Base-by-base conservation (phyloP, 2,113 vertebrate genomes). In the Pseudorasbora parva region DNA sequence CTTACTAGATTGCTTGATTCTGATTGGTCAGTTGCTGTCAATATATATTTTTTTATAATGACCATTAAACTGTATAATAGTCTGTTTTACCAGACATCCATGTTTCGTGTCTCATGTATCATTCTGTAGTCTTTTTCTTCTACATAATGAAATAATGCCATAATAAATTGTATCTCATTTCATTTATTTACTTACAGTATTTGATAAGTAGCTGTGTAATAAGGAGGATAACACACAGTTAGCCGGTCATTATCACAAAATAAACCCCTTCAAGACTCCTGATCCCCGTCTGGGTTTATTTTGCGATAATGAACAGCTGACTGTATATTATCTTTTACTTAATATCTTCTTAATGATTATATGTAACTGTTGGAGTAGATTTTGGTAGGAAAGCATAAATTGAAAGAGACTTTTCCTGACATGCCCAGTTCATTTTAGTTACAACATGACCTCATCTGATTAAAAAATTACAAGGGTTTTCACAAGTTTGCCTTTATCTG, bases 371-470 rank as follows among this genome's bases (percentile, higher is more conserved):
- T 78, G 33, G 15, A 12, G n/a, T 41, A 43, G 74, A 41, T 77
- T 56, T 77, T 21, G 5, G 4, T 41, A 12, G 66, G 59, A 77
- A 62, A 77, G 56, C 30, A 3, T 41, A 19, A 21, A 78, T 11
- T 73, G 17, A 41, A 47, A 37, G 6, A 51, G 47, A 57, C 72
- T 27, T 78, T 23, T 49, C 33, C 57, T 37, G 21, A 30, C 12
- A 0, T 15, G 33, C 56, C 23, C 30, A 19, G 27, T 51, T 74
- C n/a, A 66, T 79, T 64, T 14, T n/a, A 19, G 51, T 69, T 74
- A 43, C 43, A 62, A 37, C 49, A 82, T 81, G n/a, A 87, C 72
- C 62, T 69, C 51, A 82, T 45, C 82, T 33, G 23, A 37, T 49
- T 14, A 21, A 17, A 78, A 81, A 81, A 86, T 82, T 0, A 76